Base-by-base conservation (phyloP, 2,888 invertebrate species). In the Tiliacea citrago region DNA sequence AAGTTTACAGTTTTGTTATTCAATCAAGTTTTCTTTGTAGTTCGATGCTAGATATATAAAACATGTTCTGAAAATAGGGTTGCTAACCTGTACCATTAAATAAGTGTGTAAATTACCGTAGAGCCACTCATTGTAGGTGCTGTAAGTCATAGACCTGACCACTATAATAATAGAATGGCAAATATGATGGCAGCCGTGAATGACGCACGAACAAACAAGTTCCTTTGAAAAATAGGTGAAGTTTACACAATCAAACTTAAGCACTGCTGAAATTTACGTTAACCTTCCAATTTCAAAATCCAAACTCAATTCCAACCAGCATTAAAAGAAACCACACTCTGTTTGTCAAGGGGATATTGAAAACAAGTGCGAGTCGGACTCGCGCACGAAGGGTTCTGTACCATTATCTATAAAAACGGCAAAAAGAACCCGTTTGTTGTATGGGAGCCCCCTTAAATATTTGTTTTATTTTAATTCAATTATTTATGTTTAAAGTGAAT, bases 271-370 rank as follows among this genome's bases (percentile, higher is more conserved):
- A 66, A 51, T 10, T 4, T 29, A 60, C 42, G 29, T 29, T 55
- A 29, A 21, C 18, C 2, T 75, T 57, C 29, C 13, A 67, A 42
- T 49, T 67, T 42, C 13, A 57, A 57, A 65, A 66, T 39, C 1
- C 12, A 35, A 53, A 63, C 13, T 16, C 53, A 21, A 75, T 29
- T 57, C 29, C 29, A 74, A n/a, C 53, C 66, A 45, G 61, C 12
- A 70, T 65, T 39, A 9, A 63, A 60, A 70, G 45, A 72, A 58
- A 47, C 58, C 42, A 68, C 86, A 75, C 76, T 60, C 67, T 77
- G 72, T 84, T 77, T 78, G 77, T 83, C 63, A 88, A 85, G 89
- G 77, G 79, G 69, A 88, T 87, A 86, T 90, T 81, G 81, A 82
- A 86, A 86, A n/a, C n/a, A n/a, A n/a, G n/a, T n/a, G n/a, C n/a